phyloP scores from a whole-genome alignment of 2,797 vertebrate species.

The Columba guinea region DNA sequence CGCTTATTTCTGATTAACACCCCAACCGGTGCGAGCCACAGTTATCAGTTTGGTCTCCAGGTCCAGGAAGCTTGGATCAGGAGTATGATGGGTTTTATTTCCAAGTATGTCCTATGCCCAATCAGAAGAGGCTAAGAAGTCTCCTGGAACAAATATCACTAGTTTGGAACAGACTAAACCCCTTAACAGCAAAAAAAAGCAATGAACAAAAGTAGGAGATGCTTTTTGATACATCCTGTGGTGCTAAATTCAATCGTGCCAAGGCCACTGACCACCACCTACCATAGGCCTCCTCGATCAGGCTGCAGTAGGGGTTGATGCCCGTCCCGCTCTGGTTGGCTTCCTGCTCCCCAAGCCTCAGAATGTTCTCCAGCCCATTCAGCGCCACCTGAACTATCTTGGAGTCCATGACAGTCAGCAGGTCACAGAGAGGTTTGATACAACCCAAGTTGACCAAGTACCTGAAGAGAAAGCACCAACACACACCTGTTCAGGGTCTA shows the following conservation, averaged over 20 bases:
- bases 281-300: conserved; percentile 99
- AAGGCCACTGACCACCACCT: not conserved
- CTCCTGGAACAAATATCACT: not conserved
- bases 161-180: rapidly evolving
- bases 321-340: conserved; percentile 86
- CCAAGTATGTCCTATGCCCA: not conserved
- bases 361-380: conserved; percentile 95
- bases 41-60: not conserved
- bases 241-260: not conserved
- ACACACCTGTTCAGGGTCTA: not conserved
- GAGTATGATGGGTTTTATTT: not conserved
- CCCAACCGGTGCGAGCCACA: not conserved
- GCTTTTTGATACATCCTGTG: not conserved
- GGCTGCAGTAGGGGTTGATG: conserved; percentile 94
- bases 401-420: conserved; percentile 98
- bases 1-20: not conserved
- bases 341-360: conserved; percentile 95
- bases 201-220: not conserved
- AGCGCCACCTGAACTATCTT: conserved; percentile 98
- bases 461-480: conserved; percentile 67
- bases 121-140: rapidly evolving
- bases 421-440: conserved; percentile 96
- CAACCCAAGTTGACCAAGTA: conserved; percentile 96
- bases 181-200: not conserved
- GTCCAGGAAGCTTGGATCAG: not conserved